Conservation (phyloP, 2,888 invertebrate genomes). For the Empis stercorea region DNA sequence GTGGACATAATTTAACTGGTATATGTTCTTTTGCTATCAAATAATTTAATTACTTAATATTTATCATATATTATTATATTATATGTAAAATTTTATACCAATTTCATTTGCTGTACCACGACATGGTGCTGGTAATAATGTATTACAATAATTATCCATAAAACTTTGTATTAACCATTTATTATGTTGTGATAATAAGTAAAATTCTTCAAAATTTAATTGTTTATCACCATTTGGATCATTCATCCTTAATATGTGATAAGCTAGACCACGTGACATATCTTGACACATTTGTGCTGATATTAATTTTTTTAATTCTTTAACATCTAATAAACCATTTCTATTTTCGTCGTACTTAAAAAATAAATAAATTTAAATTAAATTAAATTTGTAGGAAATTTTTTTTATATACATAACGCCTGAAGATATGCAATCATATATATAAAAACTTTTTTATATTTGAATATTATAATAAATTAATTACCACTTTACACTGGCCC, state of each 20-base stretch:
- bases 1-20: slow-evolving; percentile 87
- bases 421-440: not conserved
- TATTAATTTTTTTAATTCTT: slow-evolving; percentile 42
- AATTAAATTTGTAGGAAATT: no score
- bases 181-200: slow-evolving; percentile 44
- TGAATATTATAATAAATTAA: no score
- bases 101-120: slow-evolving; percentile 31
- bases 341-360: slow-evolving; percentile 58
- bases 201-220: slow-evolving; percentile 55
- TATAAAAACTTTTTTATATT: no score
- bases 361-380: not conserved
- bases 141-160: slow-evolving; percentile 28
- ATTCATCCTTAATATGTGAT: slow-evolving; percentile 50
- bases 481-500: no score
- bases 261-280: slow-evolving; percentile 52
- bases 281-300: slow-evolving; percentile 39
- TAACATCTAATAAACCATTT: slow-evolving; percentile 54
- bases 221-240: slow-evolving; percentile 51
- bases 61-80: not conserved
- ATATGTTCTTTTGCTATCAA: slow-evolving; percentile 69
- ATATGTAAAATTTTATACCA: slow-evolving; percentile 20
- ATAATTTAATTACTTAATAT: slow-evolving; percentile 42
- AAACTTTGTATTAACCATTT: slow-evolving; percentile 36
- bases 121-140: slow-evolving; percentile 30
- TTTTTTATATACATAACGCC: not conserved